A percentile compares a stretch with the other conserved stretches of the same genome.
Evolutionary conservation across 2,888 invertebrate species (phyloP).

Genomic region (Rhaphigaster nebulosa): DNA sequence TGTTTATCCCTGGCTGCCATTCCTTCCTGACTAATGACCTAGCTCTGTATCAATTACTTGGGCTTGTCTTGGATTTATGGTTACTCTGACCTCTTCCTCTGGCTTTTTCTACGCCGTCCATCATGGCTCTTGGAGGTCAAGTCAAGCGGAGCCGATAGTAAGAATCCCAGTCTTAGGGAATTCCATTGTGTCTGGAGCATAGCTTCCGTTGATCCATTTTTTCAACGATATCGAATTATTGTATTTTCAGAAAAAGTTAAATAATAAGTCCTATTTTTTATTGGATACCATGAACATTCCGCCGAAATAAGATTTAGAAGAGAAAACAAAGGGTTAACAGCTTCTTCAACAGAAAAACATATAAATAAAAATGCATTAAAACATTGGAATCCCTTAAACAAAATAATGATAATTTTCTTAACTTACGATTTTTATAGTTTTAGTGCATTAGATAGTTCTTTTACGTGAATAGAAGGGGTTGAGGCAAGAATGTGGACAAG

Average conservation of each 20-base stretch:
- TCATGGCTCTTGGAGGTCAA: background rate
- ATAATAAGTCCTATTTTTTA: background rate
- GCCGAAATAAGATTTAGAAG: too few species aligned
- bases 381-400: too few species aligned
- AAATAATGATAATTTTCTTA: too few species aligned
- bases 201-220: background rate
- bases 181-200: background rate
- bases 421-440: too few species aligned
- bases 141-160: background rate
- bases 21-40: slow-evolving; percentile 16
- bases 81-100: slow-evolving; percentile 27
- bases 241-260: background rate
- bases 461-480: too few species aligned
- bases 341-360: too few species aligned
- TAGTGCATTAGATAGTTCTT: too few species aligned
- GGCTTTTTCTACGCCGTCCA: slow-evolving; percentile 28
- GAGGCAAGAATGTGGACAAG: too few species aligned
- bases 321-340: too few species aligned
- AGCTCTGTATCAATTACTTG: slow-evolving; percentile 44
- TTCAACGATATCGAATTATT: background rate
- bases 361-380: too few species aligned
- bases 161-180: background rate
- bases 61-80: slow-evolving; percentile 34
- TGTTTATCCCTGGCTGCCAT: slow-evolving; percentile 40
- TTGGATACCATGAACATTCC: too few species aligned